These are phyloP conservation scores for Aphidius ervi DNA, from an alignment of 1,140 invertebrate genomes.

Conservation along the genomic window DNA sequence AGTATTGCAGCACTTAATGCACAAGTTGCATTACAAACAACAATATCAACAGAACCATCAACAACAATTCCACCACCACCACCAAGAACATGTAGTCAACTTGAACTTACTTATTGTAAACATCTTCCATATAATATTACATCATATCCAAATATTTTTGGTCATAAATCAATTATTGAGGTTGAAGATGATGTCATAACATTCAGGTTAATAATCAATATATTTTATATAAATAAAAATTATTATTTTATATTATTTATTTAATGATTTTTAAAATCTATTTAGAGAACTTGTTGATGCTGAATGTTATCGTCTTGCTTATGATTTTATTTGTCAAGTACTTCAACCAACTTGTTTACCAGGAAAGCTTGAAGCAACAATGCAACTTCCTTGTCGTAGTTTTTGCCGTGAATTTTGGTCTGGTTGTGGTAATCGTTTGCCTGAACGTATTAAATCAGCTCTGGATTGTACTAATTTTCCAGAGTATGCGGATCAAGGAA, in stretches of 20 bases:
- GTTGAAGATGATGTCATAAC: conserved; percentile 74
- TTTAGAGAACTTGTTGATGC: conserved; percentile 77
- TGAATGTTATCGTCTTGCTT: conserved; percentile 78
- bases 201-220: conserved; percentile 56
- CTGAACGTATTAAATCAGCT: conserved; percentile 63
- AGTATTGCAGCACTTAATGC: conserved; percentile 54
- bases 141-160: conserved; percentile 78
- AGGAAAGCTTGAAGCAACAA: conserved; percentile 51
- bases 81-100: conserved; percentile 63
- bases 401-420: conserved; percentile 82
- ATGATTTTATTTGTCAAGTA: conserved; percentile 81
- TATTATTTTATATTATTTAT: background rate
- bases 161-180: conserved; percentile 61
- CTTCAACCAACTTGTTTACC: conserved; percentile 72
- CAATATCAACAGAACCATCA: conserved; percentile 54
- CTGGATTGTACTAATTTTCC: conserved; percentile 80
- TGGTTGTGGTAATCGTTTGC: conserved; percentile 73
- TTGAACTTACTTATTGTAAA: conserved; percentile 69
- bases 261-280: conserved; percentile 7
- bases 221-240: conserved; percentile 4
- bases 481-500: conserved; percentile 67
- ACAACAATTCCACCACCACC: conserved; percentile 53
- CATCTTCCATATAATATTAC: conserved; percentile 74
- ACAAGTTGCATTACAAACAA: conserved; percentile 54
- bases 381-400: conserved; percentile 71